Evolutionary conservation across 1,140 invertebrate species (phyloP).

Genomic region (Caenorhabditis briggsae): DNA sequence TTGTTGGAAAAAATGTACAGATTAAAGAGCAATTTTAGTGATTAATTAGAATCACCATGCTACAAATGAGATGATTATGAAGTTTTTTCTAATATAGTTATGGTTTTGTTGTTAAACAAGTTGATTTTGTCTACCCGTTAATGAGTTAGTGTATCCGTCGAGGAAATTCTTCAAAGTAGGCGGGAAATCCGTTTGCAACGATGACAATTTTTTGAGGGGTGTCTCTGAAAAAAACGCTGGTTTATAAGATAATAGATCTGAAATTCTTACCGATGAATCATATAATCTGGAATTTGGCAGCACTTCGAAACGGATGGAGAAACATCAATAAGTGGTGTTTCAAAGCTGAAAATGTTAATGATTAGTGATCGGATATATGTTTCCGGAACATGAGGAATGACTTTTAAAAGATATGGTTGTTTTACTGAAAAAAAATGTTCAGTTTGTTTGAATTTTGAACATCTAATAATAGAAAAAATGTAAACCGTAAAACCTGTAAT

Average conservation of each 20-base stretch:
- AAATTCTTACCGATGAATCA: constrained; percentile 25
- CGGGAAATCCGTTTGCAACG: constrained; percentile 14
- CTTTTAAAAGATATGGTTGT: too few relatives aligned
- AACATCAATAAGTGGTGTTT: not conserved
- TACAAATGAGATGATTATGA: constrained; percentile 45
- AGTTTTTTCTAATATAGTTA: constrained; percentile 20
- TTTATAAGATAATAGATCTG: too few relatives aligned
- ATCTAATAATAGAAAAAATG: too few relatives aligned
- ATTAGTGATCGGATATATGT: not conserved
- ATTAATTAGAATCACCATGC: not conserved
- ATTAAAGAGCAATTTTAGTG: not conserved
- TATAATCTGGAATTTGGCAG: constrained; percentile 47
- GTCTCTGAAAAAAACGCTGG: not conserved
- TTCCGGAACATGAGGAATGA: too few relatives aligned
- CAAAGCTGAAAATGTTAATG: constrained; percentile 23
- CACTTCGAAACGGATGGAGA: not conserved
- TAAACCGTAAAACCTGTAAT: too few relatives aligned
- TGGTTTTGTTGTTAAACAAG: not conserved
- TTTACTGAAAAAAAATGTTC: too few relatives aligned
- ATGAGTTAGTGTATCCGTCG: not conserved
- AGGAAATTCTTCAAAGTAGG: constrained; percentile 24
- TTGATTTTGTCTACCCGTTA: not conserved
- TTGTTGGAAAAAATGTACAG: not conserved
- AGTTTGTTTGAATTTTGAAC: too few relatives aligned
- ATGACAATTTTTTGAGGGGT: constrained; percentile 20